Evolutionary conservation across 2,797 vertebrate species (phyloP), one percentile per base, ranked within the genome.

Genomic region (Argyrosomus regius): DNA sequence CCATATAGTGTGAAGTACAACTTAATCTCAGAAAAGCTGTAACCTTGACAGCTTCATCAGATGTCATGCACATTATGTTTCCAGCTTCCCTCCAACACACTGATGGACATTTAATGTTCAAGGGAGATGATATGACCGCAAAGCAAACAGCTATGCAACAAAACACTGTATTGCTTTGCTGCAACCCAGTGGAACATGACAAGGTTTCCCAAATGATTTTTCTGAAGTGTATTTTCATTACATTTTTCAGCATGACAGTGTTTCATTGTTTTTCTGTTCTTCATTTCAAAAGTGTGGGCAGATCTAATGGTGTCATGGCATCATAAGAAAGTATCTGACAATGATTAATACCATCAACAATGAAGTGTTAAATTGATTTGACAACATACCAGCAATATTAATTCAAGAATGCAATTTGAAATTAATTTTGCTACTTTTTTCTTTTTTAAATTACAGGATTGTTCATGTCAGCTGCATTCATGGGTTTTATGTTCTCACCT

Each of bases 401-500:
- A 87, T 88, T 67, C 79, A 35, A 80, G 31, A 80, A 46, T 5
- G 70, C 14, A 43, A 58, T 80, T 76, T 31, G 46, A 75, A 58
- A 52, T 57, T 77, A 58, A 84, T 18, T 24, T 1, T 6, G 5
- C 11, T 6, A 39, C 22, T 46, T 35, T 66, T 46, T 77, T 43
- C 6, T 63, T 5, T 69, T 24, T 17, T 8, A 66, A 35, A 22
- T 75, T 61, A 26, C 26, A 43, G 43, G n/a, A 64, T 22, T 4
- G 2, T 24, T 75, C 26, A 60, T n/a, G 46, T 53, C 71, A 54
- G n/a, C 41, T 39, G 48, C 28, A 39, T 56, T 58, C 10, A 26
- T 26, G 39, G 49, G 56, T 43, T 59, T 62, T 52, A 58, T 83
- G 54, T 57, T 80, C 93, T 96, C 91, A 99, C 98, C 98, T 97